Evolutionary conservation across 2,888 invertebrate genomes (phyloP).

Genomic region (Timandra comae): DNA sequence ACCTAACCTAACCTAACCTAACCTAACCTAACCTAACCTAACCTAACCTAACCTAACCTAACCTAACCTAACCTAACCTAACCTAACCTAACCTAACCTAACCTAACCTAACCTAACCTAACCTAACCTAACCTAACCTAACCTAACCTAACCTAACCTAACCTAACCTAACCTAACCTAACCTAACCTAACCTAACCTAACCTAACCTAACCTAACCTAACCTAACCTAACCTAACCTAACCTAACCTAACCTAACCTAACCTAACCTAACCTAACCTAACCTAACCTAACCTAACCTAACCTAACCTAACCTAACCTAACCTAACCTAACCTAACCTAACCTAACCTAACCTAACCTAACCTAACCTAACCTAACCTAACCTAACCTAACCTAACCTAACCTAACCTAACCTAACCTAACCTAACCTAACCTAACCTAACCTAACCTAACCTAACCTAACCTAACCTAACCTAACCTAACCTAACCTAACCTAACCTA

Average conservation of each 20-base stretch:
- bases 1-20: constrained; percentile 21
- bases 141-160: constrained; percentile 25
- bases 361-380: constrained; percentile 8
- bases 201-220: constrained; percentile 20
- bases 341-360: constrained; percentile 17
- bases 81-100: constrained; percentile 18
- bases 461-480: constrained; percentile 18
- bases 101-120: constrained; percentile 22
- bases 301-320: constrained; percentile 22
- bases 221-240: constrained; percentile 27
- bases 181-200: constrained; percentile 23
- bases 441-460: constrained; percentile 16
- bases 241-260: constrained; percentile 18
- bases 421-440: constrained; percentile 15
- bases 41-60: constrained; percentile 16
- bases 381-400: constrained; percentile 7
- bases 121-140: constrained; percentile 27
- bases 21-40: constrained; percentile 20
- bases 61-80: constrained; percentile 15
- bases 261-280: constrained; percentile 13
- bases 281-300: constrained; percentile 18
- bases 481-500: constrained; percentile 18
- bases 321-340: constrained; percentile 20
- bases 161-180: constrained; percentile 23
- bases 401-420: constrained; percentile 14